A percentile compares a stretch with the other conserved stretches of the same genome.
phyloP scores from a whole-genome alignment of 2,888 invertebrate genomes.

The Eristalis intricaria region DNA sequence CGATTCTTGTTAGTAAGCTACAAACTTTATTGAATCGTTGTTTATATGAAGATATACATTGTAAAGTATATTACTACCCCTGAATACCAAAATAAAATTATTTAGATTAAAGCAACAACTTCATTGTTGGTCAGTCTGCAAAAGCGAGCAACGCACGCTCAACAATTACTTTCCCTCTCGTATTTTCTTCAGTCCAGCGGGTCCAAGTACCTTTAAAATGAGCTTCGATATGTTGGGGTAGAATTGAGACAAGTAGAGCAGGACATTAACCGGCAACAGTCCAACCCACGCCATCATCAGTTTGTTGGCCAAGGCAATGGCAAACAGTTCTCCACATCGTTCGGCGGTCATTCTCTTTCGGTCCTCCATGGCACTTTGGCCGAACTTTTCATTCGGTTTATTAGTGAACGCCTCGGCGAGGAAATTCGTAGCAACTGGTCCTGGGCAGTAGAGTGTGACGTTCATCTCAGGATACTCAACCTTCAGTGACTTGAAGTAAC shows the following conservation, averaged over 20 bases:
- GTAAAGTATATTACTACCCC: background rate
- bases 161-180: slow-evolving; percentile 56
- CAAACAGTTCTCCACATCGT: slow-evolving; percentile 84
- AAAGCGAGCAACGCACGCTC: background rate
- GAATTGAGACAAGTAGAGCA: slow-evolving; percentile 84
- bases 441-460: slow-evolving; percentile 88
- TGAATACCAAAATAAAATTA: background rate
- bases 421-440: slow-evolving; percentile 88
- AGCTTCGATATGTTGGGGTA: slow-evolving; percentile 82
- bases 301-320: slow-evolving; percentile 84
- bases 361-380: slow-evolving; percentile 79
- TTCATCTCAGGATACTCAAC: slow-evolving; percentile 83
- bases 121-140: background rate
- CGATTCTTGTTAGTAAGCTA: background rate
- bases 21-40: background rate
- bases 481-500: slow-evolving; percentile 87
- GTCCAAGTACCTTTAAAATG: slow-evolving; percentile 73
- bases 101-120: background rate
- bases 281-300: slow-evolving; percentile 87
- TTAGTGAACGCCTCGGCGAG: slow-evolving; percentile 87
- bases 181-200: slow-evolving; percentile 52
- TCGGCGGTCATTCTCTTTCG: slow-evolving; percentile 83
- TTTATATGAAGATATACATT: background rate
- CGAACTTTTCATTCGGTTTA: slow-evolving; percentile 82
- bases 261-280: slow-evolving; percentile 84